A percentile compares a stretch with the other conserved stretches of the same genome.
These are phyloP conservation scores for Papilio elwesi DNA, from an alignment of 2,888 invertebrate genomes.

Conservation along the genomic window DNA sequence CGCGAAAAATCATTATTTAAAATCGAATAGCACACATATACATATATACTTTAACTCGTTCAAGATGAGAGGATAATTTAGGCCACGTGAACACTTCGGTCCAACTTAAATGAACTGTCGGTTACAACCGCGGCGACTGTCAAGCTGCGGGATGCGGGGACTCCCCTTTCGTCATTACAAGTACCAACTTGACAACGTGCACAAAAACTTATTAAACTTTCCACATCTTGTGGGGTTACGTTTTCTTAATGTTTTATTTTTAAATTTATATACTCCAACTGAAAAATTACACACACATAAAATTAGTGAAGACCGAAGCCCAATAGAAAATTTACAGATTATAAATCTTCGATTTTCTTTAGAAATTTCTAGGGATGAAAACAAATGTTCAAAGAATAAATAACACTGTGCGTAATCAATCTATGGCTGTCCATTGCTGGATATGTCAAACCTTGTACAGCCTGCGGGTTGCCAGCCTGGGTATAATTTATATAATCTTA, in stretches of 20 bases:
- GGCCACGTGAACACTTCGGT: slow-evolving; percentile 10
- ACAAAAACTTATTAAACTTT: slow-evolving; percentile 8
- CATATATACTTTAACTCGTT: not conserved
- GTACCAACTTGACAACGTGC: slow-evolving; percentile 1
- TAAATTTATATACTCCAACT: not conserved
- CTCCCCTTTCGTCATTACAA: not conserved
- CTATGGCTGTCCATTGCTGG: no score
- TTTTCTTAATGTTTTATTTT: not conserved
- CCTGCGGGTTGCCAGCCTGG: no score
- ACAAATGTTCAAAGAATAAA: no score
- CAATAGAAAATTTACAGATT: no score
- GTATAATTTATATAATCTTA: no score
- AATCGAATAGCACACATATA: not conserved
- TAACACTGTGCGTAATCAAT: no score
- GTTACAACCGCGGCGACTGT: slow-evolving; percentile 3
- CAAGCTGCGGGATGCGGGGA: not conserved
- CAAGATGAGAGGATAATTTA: slow-evolving; percentile 9
- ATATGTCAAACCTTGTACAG: no score
- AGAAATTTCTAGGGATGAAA: no score
- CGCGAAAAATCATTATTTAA: no score
- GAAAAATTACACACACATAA: not conserved
- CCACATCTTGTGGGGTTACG: not conserved
- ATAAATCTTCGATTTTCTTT: no score
- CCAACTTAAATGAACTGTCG: slow-evolving; percentile 36
- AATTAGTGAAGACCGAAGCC: no score